phyloP scores from a whole-genome alignment of 2,113 vertebrate species.

The Henicopernis longicauda region DNA sequence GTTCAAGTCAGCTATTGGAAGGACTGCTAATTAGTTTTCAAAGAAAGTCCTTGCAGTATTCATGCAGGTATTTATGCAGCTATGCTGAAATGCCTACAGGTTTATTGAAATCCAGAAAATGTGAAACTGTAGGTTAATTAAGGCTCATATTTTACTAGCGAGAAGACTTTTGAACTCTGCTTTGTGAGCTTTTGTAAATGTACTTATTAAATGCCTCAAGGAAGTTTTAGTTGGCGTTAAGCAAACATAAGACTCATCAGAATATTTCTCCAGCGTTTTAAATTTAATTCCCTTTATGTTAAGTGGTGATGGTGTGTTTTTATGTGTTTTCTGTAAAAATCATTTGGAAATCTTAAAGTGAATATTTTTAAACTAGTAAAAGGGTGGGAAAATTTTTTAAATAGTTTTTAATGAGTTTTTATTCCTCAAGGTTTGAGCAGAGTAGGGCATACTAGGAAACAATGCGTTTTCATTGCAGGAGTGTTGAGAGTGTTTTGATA shows the following conservation, averaged over 20 bases:
- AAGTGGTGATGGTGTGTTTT: slow-evolving; percentile 1
- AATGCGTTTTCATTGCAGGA: background rate
- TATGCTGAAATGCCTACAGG: slow-evolving; percentile 59
- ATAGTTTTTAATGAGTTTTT: background rate
- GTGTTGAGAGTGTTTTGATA: background rate
- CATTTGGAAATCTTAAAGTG: background rate
- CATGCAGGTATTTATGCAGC: slow-evolving; percentile 68
- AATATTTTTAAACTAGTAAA: background rate
- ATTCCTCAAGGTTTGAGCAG: background rate
- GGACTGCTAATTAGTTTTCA: slow-evolving; percentile 65
- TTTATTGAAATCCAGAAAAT: slow-evolving; percentile 67
- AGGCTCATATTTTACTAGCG: slow-evolving; percentile 53
- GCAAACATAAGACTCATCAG: slow-evolving; percentile 45
- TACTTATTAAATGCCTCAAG: slow-evolving; percentile 62
- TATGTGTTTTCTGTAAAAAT: slow-evolving; percentile 26
- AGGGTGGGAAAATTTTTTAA: background rate
- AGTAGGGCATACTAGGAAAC: background rate
- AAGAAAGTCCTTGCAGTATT: slow-evolving; percentile 56
- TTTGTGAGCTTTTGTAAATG: slow-evolving; percentile 65
- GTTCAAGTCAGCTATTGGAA: slow-evolving; percentile 45
- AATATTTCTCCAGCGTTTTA: slow-evolving; percentile 46
- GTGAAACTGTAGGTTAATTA: slow-evolving; percentile 67
- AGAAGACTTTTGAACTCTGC: slow-evolving; percentile 61
- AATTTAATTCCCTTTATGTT: slow-evolving; percentile 46
- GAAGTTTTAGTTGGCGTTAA: slow-evolving; percentile 31